Conservation (phyloP, 2,888 invertebrate genomes). For the Parnassius mnemosyne region DNA sequence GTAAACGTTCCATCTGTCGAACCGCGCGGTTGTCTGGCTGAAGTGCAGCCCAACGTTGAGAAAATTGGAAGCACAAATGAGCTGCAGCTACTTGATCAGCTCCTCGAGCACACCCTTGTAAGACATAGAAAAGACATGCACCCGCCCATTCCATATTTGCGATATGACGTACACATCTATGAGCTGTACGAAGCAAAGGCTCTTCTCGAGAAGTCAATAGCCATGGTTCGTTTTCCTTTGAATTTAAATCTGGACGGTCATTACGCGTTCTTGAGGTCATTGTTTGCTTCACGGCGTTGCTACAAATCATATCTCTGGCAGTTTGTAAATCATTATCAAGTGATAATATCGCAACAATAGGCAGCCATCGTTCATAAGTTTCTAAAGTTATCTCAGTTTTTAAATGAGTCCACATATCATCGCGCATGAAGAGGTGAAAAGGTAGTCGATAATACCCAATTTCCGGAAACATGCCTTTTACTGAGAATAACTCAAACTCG, state of each 20-base stretch:
- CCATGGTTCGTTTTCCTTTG: conserved; percentile 66
- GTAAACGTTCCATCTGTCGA: conserved; percentile 71
- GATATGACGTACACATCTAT: conserved; percentile 71
- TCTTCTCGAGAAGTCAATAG: conserved; percentile 65
- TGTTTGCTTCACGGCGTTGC: conserved; percentile 76
- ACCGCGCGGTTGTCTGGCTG: conserved; percentile 74
- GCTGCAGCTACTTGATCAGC: conserved; percentile 78
- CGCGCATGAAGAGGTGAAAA: conserved; percentile 71
- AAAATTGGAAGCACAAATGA: conserved; percentile 73
- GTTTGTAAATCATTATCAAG: conserved; percentile 69
- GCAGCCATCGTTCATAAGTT: conserved; percentile 73
- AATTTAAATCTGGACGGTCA: conserved; percentile 45
- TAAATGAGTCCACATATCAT: conserved; percentile 75
- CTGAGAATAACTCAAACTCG: conserved; percentile 73
- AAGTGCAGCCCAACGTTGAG: conserved; percentile 72
- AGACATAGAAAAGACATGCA: conserved; percentile 74
- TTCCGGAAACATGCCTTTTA: conserved; percentile 76
- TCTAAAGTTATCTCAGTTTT: conserved; percentile 76
- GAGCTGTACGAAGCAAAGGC: conserved; percentile 68
- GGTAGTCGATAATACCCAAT: conserved; percentile 73
- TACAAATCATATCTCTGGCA: conserved; percentile 76
- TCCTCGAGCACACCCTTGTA: conserved; percentile 74
- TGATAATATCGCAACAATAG: conserved; percentile 61
- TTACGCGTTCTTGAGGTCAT: conserved; percentile 68
- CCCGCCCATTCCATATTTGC: conserved; percentile 79